A percentile compares a stretch with the other conserved stretches of the same genome.
These are phyloP conservation scores for Odontophorus gujanensis DNA, from an alignment of 2,113 vertebrate genomes.

Conservation along the genomic window DNA sequence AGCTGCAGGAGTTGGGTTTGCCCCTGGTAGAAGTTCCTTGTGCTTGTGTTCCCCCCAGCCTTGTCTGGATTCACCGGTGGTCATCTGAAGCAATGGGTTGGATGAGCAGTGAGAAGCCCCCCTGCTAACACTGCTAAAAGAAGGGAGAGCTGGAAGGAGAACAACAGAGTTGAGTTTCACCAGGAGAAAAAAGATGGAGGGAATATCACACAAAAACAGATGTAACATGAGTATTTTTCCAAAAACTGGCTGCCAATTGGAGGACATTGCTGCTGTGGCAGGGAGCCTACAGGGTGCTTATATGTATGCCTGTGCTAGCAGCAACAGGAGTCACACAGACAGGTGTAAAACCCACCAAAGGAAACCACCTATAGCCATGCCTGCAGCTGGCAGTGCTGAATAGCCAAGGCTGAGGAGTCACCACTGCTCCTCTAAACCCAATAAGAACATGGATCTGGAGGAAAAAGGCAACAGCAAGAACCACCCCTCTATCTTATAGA, in stretches of 20 bases:
- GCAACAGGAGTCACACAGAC: background rate
- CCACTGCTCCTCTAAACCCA: background rate
- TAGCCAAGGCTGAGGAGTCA: background rate
- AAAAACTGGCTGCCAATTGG: background rate
- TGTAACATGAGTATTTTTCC: background rate
- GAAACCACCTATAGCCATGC: background rate
- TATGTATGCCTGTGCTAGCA: accelerated
- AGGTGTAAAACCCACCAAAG: background rate
- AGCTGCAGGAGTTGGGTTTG: background rate
- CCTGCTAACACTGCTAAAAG: background rate
- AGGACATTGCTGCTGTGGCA: background rate
- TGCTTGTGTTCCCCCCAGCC: background rate
- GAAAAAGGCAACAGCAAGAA: background rate
- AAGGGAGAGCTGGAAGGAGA: background rate
- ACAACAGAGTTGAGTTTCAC: background rate
- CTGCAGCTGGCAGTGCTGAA: background rate
- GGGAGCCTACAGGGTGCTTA: background rate
- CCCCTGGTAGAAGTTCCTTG: background rate
- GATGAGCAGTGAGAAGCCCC: background rate
- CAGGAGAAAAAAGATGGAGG: background rate
- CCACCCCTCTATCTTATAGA: background rate
- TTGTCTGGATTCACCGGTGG: background rate
- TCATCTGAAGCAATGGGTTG: background rate
- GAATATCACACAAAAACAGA: background rate
- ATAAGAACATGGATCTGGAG: background rate